Base-by-base conservation (phyloP, 2,888 invertebrate species). In the Eristalis arbustorum region DNA sequence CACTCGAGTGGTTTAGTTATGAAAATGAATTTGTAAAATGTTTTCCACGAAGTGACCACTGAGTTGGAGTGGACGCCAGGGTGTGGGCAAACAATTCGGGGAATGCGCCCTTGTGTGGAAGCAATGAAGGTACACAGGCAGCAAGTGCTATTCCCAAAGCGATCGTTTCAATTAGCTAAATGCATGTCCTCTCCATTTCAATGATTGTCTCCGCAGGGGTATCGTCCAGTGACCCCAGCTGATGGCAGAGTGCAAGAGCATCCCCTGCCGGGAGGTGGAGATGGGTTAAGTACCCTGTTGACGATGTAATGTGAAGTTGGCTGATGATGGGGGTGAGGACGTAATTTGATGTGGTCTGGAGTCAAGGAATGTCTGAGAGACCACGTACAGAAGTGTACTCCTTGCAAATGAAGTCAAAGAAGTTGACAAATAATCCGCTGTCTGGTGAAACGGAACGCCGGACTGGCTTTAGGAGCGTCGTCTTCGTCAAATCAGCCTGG, bases 151-250 rank as follows among this genome's bases (percentile, higher is more conserved):
- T 68, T 87, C 82, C 83, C 83, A 78, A 18, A 72, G 71, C 68
- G 82, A 75, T 75, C 74, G 56, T 79, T 87, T 79, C 83, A 82
- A 87, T 87, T 87, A 87, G 78, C 67, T 87, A 87, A 87, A 87
- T 87, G 87, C 87, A 67, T 87, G 75, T 87, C 78, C 78, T 62
- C 67, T 72, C 83, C 82, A 79, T 83, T 87, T 79, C 14, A 64
- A 79, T 78, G 66, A 74, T 75, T 84, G 61, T 78, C 71, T 74
- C 34, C 13, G 11, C 8, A 49, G 40, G 69, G 18, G 40, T 49
- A 6, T 8, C 56, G 77, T 63, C 14, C 61, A 42, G 40, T 74
- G 74, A 79, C 79, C 79, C 71, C 40, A 23, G 59, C 5, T 49
- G 13, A 34, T 28, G 22, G 42, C 13, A 37, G 37, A 37, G 37